phyloP scores from a whole-genome alignment of 2,113 vertebrate genomes.

The Zosterops pallidus region DNA sequence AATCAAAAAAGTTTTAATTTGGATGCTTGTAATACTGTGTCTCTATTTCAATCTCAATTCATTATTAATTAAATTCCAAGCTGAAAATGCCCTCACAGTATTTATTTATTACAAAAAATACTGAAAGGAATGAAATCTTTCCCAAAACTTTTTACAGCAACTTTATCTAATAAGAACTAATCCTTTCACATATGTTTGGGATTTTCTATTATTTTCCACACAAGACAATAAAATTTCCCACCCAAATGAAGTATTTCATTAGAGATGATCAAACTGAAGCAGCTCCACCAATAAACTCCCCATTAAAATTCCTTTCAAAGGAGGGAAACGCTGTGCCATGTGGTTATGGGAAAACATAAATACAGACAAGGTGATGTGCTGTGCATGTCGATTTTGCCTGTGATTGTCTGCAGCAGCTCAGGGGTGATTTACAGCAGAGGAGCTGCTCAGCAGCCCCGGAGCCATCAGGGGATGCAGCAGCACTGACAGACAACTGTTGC shows the following conservation, averaged over 20 bases:
- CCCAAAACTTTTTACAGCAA: not conserved
- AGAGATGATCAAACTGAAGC: not conserved
- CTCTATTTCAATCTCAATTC: not conserved
- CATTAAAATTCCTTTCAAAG: not conserved
- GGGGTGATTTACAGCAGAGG: not conserved
- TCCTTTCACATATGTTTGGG: not conserved
- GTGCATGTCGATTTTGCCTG: not conserved
- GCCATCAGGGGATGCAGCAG: not conserved
- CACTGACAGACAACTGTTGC: conserved; percentile 28
- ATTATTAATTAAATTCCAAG: not conserved
- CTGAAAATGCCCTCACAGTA: not conserved
- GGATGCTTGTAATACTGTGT: not conserved
- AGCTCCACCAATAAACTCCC: not conserved
- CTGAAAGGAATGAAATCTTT: not conserved
- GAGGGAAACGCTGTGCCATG: not conserved
- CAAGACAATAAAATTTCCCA: not conserved
- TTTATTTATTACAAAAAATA: not conserved
- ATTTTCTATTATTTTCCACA: not conserved
- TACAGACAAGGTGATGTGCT: not conserved
- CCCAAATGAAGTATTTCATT: not conserved
- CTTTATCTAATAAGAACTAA: not conserved
- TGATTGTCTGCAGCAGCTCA: not conserved
- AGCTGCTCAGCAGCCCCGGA: not conserved
- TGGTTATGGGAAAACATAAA: not conserved
- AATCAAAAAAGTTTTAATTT: not conserved